Conservation (phyloP, 2,888 invertebrate species). For the Hermaeophaga mercurialis region DNA sequence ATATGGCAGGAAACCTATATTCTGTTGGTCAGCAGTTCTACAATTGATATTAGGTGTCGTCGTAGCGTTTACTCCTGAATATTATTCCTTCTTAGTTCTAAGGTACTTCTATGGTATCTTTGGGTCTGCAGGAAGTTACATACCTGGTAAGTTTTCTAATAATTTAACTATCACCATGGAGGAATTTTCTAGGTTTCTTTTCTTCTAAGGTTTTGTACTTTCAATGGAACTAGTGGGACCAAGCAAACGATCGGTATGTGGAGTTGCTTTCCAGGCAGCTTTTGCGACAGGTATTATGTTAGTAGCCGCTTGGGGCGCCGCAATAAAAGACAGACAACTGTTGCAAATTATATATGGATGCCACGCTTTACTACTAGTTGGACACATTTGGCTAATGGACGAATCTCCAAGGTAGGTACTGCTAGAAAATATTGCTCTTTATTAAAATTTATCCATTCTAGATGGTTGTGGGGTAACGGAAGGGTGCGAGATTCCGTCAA, state of each 20-base stretch:
- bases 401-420: slow-evolving; percentile 71
- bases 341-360: slow-evolving; percentile 81
- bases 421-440: not conserved
- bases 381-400: slow-evolving; percentile 87
- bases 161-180: no score
- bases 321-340: slow-evolving; percentile 73
- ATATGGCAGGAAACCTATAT: slow-evolving; percentile 78
- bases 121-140: slow-evolving; percentile 80
- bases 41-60: slow-evolving; percentile 70
- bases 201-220: slow-evolving; percentile 61
- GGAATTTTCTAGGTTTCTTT: no score
- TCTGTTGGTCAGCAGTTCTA: slow-evolving; percentile 75
- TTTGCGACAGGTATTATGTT: slow-evolving; percentile 83
- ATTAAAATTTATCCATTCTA: slow-evolving; percentile 37
- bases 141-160: slow-evolving; percentile 45
- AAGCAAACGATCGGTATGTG: slow-evolving; percentile 78
- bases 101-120: slow-evolving; percentile 67
- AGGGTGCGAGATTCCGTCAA: slow-evolving; percentile 72
- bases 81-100: slow-evolving; percentile 70
- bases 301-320: slow-evolving; percentile 81
- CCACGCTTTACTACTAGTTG: slow-evolving; percentile 73
- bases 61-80: slow-evolving; percentile 80
- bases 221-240: slow-evolving; percentile 86
- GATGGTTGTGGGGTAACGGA: slow-evolving; percentile 88
- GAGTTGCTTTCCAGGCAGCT: slow-evolving; percentile 77